Evolutionary conservation across 2,797 vertebrate genomes (phyloP).

Genomic region (Nannoperca obscura): DNA sequence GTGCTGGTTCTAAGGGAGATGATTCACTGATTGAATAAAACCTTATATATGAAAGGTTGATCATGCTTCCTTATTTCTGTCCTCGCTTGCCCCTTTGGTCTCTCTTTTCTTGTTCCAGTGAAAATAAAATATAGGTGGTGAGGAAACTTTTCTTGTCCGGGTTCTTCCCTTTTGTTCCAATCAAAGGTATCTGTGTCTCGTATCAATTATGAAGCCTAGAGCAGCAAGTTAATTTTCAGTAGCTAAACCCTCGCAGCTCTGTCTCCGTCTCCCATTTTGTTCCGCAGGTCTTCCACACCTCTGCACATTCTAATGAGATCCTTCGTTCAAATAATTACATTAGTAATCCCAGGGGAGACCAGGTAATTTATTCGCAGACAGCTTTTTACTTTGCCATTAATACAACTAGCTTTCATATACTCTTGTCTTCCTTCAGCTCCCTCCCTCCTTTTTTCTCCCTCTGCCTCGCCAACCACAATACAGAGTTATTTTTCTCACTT

Average conservation of each 20-base stretch:
- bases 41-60: slow-evolving; percentile 68
- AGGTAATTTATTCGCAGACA: slow-evolving; percentile 79
- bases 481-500: slow-evolving; percentile 48
- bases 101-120: slow-evolving; percentile 25
- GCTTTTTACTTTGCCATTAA: slow-evolving; percentile 81
- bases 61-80: slow-evolving; percentile 52
- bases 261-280: slow-evolving; percentile 65
- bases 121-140: slow-evolving; percentile 16
- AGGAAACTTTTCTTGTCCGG: slow-evolving; percentile 44
- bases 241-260: slow-evolving; percentile 67
- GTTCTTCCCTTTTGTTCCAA: slow-evolving; percentile 67
- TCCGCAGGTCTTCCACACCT: slow-evolving; percentile 78
- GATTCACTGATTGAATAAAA: slow-evolving; percentile 79
- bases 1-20: slow-evolving; percentile 64
- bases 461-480: slow-evolving; percentile 38
- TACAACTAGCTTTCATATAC: slow-evolving; percentile 71
- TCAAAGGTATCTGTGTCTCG: slow-evolving; percentile 78
- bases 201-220: slow-evolving; percentile 79
- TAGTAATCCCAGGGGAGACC: slow-evolving; percentile 82
- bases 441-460: slow-evolving; percentile 45
- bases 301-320: slow-evolving; percentile 85
- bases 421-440: slow-evolving; percentile 35
- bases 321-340: slow-evolving; percentile 87
- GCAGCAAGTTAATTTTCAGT: slow-evolving; percentile 78
- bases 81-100: slow-evolving; percentile 33